Base-by-base conservation (phyloP, 2,888 invertebrate species). In the Tridacna gigas region DNA sequence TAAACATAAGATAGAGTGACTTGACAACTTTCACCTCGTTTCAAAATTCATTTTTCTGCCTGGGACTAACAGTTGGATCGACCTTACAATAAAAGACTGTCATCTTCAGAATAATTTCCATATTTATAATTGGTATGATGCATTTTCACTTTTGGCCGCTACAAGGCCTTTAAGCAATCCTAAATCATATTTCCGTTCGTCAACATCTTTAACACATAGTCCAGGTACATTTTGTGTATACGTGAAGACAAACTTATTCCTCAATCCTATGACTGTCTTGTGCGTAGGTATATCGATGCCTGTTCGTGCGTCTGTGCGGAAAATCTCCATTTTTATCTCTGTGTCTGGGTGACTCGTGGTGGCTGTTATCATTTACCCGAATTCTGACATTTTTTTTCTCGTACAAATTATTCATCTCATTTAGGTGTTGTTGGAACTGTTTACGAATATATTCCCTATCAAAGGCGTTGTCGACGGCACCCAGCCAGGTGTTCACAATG, bases 401-500 rank as follows among this genome's bases (percentile, higher is more conserved):
- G 48, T 71, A 73, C 73, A 28, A 65, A 51, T 71, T 47, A 81
- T 65, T 63, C 81, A 71, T 71, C 20, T 63, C 45, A 51, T 71
- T 71, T 13, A 71, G 56, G 11, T 20, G 71, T n/a, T 22, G 71
- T 25, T 71, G 71, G 20, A 83, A 83, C 63, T 80, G 82, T 61
- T 82, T 77, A 48, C 69, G 71, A 0, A 86, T 74, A 47, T 82
- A 86, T 26, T 82, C 73, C 45, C 82, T 67, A 22, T 86, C 86
- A 69, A 86, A 86, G 11, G 74, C 67, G 26, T 82, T 61, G 26
- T 66, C 69, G 28, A 86, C 78, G 20, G 82, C 77, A 11, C 78
- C 61, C 11, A 82, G 20, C 86, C 86, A 86, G 51, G 82, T 66
- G 25, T 76, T 74, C 13, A 86, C 71, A 26, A 71, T 75, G 4